Conservation (phyloP, 2,888 invertebrate species). For the Tiliacea aurago region DNA sequence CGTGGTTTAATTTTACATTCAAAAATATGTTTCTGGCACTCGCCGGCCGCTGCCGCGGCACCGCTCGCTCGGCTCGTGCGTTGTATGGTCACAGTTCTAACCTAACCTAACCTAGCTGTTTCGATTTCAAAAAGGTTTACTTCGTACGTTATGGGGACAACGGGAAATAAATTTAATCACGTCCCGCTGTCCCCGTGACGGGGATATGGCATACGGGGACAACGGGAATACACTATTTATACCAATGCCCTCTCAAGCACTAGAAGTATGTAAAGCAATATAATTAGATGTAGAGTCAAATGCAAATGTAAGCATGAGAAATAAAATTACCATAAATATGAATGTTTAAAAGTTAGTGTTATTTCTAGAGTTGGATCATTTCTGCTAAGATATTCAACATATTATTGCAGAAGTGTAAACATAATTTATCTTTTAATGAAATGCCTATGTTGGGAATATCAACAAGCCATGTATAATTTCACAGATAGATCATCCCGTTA, state of each 20-base stretch:
- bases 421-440: slow-evolving; percentile 27
- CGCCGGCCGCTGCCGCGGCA: too few relatives aligned
- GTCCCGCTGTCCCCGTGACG: too few relatives aligned
- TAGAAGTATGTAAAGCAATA: background rate
- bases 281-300: slow-evolving; percentile 29
- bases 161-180: too few relatives aligned
- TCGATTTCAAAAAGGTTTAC: too few relatives aligned
- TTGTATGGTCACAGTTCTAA: too few relatives aligned
- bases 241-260: background rate
- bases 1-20: too few relatives aligned
- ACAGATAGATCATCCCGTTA: background rate
- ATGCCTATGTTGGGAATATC: background rate
- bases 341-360: slow-evolving; percentile 27
- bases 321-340: slow-evolving; percentile 29
- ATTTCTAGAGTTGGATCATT: slow-evolving; percentile 22
- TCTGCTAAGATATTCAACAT: slow-evolving; percentile 24
- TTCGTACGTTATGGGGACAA: too few relatives aligned
- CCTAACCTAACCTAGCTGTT: too few relatives aligned
- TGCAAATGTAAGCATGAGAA: slow-evolving; percentile 43
- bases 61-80: too few relatives aligned
- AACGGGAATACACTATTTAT: too few relatives aligned
- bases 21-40: too few relatives aligned
- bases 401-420: slow-evolving; percentile 12
- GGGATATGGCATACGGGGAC: too few relatives aligned
- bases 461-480: background rate